Conservation (phyloP, 2,888 invertebrate species). For the Coenonympha arcania region DNA sequence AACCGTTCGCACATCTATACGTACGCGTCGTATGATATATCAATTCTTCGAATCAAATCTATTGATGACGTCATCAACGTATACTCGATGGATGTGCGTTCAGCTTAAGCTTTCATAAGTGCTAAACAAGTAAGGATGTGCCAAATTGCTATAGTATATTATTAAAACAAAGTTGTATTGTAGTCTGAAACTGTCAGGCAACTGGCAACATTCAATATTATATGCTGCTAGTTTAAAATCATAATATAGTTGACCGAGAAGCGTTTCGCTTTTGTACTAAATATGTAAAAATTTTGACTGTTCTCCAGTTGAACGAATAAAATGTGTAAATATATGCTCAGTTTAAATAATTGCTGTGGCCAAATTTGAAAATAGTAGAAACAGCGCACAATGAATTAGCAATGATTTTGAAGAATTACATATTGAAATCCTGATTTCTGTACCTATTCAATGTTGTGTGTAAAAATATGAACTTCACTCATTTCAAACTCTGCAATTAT, state of each 20-base stretch:
- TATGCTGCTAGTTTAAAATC: slow-evolving; percentile 20
- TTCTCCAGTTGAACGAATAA: slow-evolving; percentile 1
- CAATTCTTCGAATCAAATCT: no score
- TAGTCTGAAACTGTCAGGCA: no score
- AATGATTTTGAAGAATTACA: background rate
- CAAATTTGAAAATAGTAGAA: slow-evolving; percentile 35
- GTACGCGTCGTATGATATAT: no score
- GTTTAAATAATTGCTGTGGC: slow-evolving; percentile 24
- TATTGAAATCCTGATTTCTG: background rate
- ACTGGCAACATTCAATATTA: no score
- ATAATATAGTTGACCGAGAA: slow-evolving; percentile 12
- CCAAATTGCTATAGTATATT: no score
- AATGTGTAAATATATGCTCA: slow-evolving; percentile 25
- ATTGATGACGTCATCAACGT: no score
- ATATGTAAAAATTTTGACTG: slow-evolving; percentile 19
- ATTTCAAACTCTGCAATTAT: background rate
- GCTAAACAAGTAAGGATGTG: slow-evolving; percentile 11
- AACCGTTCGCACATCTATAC: no score
- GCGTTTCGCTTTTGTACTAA: slow-evolving; percentile 23
- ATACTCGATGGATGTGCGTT: no score
- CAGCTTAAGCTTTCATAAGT: background rate
- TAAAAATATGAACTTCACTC: no score
- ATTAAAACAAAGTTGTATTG: no score
- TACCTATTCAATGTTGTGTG: background rate
- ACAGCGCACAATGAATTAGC: slow-evolving; percentile 29